phyloP scores from a whole-genome alignment of 2,113 vertebrate genomes.

The Pomatostomus ruficeps region DNA sequence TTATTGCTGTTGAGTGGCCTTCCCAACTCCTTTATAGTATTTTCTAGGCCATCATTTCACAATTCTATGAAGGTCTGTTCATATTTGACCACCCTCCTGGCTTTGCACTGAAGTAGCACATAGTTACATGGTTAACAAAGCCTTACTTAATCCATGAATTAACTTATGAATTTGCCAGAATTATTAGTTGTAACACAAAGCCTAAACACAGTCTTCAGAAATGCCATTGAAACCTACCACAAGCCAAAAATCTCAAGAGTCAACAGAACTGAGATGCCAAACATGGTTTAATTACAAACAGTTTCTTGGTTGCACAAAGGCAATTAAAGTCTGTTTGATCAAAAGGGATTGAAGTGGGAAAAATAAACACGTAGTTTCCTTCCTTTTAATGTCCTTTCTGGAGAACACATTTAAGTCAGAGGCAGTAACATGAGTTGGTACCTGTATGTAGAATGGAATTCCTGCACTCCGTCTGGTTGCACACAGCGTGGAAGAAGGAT shows the following conservation, averaged over 20 bases:
- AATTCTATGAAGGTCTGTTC: background rate
- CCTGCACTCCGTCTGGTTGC: constrained; percentile 94
- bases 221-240: background rate
- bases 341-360: background rate
- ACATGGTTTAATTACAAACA: background rate
- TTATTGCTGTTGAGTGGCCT: background rate
- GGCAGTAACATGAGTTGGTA: background rate
- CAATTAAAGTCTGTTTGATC: background rate
- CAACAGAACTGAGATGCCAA: background rate
- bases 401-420: background rate
- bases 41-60: background rate
- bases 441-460: constrained; percentile 97
- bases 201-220: background rate
- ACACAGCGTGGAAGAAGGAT: constrained; percentile 89
- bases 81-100: background rate
- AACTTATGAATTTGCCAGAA: background rate
- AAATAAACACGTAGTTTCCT: background rate
- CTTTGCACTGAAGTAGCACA: background rate
- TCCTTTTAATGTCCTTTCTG: background rate
- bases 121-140: background rate
- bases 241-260: background rate
- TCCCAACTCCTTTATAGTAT: background rate
- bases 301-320: background rate
- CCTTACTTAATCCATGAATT: background rate
- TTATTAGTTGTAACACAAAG: background rate